Base-by-base conservation (phyloP, 1,140 invertebrate species). In the Apis florea region DNA sequence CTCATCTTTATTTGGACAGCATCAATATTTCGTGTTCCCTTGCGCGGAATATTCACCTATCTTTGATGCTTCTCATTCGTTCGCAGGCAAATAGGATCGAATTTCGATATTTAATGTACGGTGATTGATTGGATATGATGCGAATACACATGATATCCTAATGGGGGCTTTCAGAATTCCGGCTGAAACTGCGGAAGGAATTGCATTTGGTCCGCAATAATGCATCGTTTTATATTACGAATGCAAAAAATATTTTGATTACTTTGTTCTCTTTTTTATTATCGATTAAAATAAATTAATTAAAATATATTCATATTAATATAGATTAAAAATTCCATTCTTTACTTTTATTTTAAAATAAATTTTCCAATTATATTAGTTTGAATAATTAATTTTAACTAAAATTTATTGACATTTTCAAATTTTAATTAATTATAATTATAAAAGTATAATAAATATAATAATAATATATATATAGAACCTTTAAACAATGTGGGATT, bases 21-120 rank as follows among this genome's bases (percentile, higher is more conserved):
- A 58, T 84, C 74, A 17, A 26, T 21, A n/a, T 75, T 75, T 21
- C 53, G 24, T 53, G 53, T 61, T 79, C 72, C 61, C 63, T 77
- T 66, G 51, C 15, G 31, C 59, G 64, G 49, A 63, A 54, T 51
- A 51, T 53, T 83, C 80, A 56, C 83, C 67, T 53, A 73, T 31
- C 58, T 15, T 6, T 31, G 72, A 72, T 74, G 24, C 53, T 49
- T 59, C 66, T 61, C 53, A 58, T 84, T 69, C 59, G 24, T 72
- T 69, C 63, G 79, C 84, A 90, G 86, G 88, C 82, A 92, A 90
- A 91, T 89, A 91, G 73, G 88, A 90, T 92, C 90, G 61, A 76
- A 85, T 92, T 89, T 89, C 92, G 84, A 72, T 83, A 85, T 88
- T 90, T 81, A 89, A 82, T 79, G 69, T 70, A 63, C 67, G 47